Evolutionary conservation across 2,888 invertebrate species (phyloP).

Genomic region (Magallana nippona): DNA sequence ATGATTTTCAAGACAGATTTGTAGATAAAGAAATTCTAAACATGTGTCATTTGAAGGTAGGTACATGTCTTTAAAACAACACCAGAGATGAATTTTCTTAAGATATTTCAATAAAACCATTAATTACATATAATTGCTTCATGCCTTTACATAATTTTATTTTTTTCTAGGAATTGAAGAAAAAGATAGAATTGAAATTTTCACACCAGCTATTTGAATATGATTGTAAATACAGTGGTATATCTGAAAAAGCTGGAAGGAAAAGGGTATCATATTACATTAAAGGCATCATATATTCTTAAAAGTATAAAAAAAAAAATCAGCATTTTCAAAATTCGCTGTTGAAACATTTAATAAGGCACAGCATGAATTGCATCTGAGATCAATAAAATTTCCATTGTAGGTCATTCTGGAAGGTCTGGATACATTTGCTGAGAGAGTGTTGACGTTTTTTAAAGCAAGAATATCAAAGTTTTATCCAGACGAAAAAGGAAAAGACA

Average conservation of each 20-base stretch:
- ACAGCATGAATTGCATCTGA: too few relatives aligned
- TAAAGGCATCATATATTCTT: not conserved
- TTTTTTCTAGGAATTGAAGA: constrained; percentile 54
- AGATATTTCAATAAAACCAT: too few relatives aligned
- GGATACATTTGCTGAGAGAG: constrained; percentile 70
- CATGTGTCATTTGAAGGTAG: constrained; percentile 67
- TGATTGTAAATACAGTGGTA: constrained; percentile 59
- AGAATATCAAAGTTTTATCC: constrained; percentile 69
- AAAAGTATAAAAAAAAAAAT: not conserved
- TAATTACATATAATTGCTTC: too few relatives aligned
- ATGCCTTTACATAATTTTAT: not conserved
- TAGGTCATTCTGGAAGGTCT: constrained; percentile 69
- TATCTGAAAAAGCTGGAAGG: constrained; percentile 60
- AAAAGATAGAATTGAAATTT: constrained; percentile 58
- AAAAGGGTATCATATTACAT: constrained; percentile 59
- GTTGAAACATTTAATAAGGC: too few relatives aligned
- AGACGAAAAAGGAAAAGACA: not conserved
- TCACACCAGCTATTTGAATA: constrained; percentile 68
- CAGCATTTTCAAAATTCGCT: too few relatives aligned
- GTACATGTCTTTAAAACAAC: not conserved
- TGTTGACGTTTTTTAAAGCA: constrained; percentile 69
- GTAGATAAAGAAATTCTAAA: constrained; percentile 61
- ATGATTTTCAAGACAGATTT: constrained; percentile 56
- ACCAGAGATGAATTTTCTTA: too few relatives aligned
- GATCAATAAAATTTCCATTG: not conserved